A percentile compares a stretch with the other conserved stretches of the same genome.
Conservation (phyloP, 2,797 vertebrate species). For the Alectoris magna region DNA sequence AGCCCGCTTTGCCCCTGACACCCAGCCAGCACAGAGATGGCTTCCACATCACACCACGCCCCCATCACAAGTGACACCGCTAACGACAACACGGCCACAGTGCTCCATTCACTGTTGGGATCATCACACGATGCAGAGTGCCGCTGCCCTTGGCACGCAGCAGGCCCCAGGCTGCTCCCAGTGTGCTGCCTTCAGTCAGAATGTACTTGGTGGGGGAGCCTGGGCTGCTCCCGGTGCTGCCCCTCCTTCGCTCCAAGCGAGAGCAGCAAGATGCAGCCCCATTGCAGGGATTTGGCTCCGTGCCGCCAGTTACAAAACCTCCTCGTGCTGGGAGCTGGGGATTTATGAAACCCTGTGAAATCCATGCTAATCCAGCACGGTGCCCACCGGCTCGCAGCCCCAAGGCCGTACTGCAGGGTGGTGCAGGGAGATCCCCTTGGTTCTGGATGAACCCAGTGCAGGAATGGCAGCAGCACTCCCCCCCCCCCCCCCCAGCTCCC, state of each 20-base stretch:
- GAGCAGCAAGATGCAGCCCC: not conserved
- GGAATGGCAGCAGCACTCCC: not conserved
- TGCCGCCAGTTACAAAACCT: conserved; percentile 37
- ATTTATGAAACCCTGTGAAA: conserved; percentile 56
- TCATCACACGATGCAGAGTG: not conserved
- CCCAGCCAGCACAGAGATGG: not conserved
- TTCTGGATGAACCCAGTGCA: no score
- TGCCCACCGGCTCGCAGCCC: not conserved
- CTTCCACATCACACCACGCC: not conserved
- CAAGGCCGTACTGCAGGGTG: not conserved
- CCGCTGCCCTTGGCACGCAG: not conserved
- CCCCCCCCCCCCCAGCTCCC: no score
- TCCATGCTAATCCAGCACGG: not conserved
- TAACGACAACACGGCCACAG: not conserved
- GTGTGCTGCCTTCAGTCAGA: not conserved
- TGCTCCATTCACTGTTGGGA: not conserved
- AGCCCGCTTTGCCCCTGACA: not conserved
- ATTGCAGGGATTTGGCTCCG: not conserved
- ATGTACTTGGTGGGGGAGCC: not conserved
- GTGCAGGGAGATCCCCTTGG: not conserved
- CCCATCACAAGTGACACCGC: not conserved
- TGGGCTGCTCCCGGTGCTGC: not conserved
- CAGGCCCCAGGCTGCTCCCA: not conserved
- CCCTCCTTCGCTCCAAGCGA: not conserved
- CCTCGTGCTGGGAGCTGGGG: not conserved